Base-by-base conservation (phyloP, 2,797 vertebrate genomes). In the Coilia nasus region DNA sequence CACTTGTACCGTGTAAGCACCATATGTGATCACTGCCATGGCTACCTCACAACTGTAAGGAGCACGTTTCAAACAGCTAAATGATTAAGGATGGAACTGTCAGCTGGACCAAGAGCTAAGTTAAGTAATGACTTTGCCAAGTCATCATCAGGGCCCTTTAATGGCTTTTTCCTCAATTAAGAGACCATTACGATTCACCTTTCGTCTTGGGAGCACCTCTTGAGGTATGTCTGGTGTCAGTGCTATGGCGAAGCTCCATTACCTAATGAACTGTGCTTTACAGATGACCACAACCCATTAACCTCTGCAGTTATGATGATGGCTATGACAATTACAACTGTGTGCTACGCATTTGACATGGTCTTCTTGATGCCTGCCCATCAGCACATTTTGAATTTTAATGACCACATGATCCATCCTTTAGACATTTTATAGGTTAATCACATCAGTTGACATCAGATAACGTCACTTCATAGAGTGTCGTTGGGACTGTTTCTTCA, bases 341-440 rank as follows among this genome's bases (percentile, higher is more conserved):
- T 10, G 31, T 44, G 28, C 1, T 75, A 35, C 28, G 15, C 41
- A 75, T 75, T 41, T 28, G 12, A 0, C 15, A 19, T 78, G 50
- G 50, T 54, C 17, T 6, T 78, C 71, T 44, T 44, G 17, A 44
- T 21, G 41, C 71, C 35, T 15, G 31, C 71, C 71, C 31, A 21
- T 78, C 35, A 78, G 31, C 31, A n/a, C 19, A 21, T 78, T 78
- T 78, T 78, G 71, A 78, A 78, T 78, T 44, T 78, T 78, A 44
- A 78, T 78, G 71, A 78, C 71, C 71, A 78, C 35, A 78, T 83
- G 57, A 81, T 83, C 62, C 47, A 41, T 80, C 78, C 57, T 35
- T 71, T 57, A 19, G 83, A 82, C 82, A 86, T 84, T 44, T 83
- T 83, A 82, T 85, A 44, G 35, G 71, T 78, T 78, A 78, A 78